Evolutionary conservation across 2,888 invertebrate genomes (phyloP).

Genomic region (Charanyca ferruginea): DNA sequence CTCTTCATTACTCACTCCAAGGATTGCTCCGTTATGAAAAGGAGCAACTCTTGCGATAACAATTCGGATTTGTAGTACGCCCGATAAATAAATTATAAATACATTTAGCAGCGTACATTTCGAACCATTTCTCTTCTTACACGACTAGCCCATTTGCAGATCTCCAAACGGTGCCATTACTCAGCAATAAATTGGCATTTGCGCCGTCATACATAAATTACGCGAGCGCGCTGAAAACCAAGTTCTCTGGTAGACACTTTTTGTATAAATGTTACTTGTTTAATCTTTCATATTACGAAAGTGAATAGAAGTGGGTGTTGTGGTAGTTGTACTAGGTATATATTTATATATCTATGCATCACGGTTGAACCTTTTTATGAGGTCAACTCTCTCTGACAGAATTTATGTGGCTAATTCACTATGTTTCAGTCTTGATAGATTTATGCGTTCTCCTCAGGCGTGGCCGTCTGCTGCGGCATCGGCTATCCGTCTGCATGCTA

Average conservation of each 20-base stretch:
- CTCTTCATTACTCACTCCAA: conserved; percentile 73
- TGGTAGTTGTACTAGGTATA: conserved; percentile 7
- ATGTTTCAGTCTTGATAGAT: conserved; percentile 71
- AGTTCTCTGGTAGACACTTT: conserved; percentile 85
- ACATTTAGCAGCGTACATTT: conserved; percentile 88
- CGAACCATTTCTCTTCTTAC: conserved; percentile 89
- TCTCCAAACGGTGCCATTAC: conserved; percentile 90
- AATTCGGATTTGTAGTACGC: conserved; percentile 85
- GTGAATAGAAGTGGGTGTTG: conserved; percentile 25
- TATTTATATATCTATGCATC: conserved; percentile 23
- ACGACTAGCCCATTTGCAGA: conserved; percentile 90
- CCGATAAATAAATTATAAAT: conserved; percentile 90
- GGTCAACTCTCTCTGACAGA: conserved; percentile 61
- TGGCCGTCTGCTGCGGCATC: conserved; percentile 57
- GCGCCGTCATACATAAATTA: conserved; percentile 91
- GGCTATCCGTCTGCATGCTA: conserved; percentile 20
- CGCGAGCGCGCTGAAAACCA: conserved; percentile 85
- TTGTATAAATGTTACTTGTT: conserved; percentile 73
- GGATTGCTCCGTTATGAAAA: conserved; percentile 64
- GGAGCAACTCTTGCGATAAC: conserved; percentile 81
- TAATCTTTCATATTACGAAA: conserved; percentile 66
- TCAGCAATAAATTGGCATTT: conserved; percentile 91
- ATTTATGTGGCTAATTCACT: conserved; percentile 76
- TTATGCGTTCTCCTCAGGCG: conserved; percentile 69
- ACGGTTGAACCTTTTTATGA: conserved; percentile 56